A percentile compares a stretch with the other conserved stretches of the same genome.
Conservation (phyloP, 2,797 vertebrate species). For the Chelmon rostratus region DNA sequence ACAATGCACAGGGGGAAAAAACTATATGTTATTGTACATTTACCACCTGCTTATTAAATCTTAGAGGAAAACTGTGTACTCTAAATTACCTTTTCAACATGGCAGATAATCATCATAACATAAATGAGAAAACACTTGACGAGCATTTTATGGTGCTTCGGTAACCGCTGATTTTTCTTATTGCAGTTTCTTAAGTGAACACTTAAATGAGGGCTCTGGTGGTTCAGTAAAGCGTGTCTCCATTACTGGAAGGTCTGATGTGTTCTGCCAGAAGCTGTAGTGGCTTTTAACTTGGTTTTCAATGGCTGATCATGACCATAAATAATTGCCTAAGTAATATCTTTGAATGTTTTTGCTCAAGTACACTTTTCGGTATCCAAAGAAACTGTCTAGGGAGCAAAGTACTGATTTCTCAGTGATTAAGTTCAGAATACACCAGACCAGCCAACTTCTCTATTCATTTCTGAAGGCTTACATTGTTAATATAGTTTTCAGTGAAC, state of each 20-base stretch:
- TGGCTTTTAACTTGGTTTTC: conserved; percentile 29
- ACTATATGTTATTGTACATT: conserved; percentile 28
- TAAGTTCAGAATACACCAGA: conserved; percentile 28
- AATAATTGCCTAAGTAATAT: conserved; percentile 23
- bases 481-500: conserved; percentile 28
- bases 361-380: conserved; percentile 4
- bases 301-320: conserved; percentile 16
- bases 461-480: conserved; percentile 23
- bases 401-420: conserved; percentile 21
- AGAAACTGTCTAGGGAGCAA: conserved; percentile 27
- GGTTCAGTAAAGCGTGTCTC: conserved; percentile 28
- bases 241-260: conserved; percentile 22
- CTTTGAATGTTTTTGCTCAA: conserved; percentile 12
- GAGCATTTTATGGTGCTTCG: background rate
- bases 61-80: conserved; percentile 9
- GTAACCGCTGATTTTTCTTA: conserved; percentile 12
- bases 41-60: conserved; percentile 39
- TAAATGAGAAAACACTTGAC: background rate
- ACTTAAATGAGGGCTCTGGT: conserved; percentile 5
- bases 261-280: conserved; percentile 21
- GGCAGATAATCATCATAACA: conserved; percentile 14
- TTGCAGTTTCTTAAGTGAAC: background rate
- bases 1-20: conserved; percentile 34
- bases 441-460: conserved; percentile 26
- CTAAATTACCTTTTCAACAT: conserved; percentile 15